Evolutionary conservation across 2,797 vertebrate genomes (phyloP).

Genomic region (Enteromius treurensis): DNA sequence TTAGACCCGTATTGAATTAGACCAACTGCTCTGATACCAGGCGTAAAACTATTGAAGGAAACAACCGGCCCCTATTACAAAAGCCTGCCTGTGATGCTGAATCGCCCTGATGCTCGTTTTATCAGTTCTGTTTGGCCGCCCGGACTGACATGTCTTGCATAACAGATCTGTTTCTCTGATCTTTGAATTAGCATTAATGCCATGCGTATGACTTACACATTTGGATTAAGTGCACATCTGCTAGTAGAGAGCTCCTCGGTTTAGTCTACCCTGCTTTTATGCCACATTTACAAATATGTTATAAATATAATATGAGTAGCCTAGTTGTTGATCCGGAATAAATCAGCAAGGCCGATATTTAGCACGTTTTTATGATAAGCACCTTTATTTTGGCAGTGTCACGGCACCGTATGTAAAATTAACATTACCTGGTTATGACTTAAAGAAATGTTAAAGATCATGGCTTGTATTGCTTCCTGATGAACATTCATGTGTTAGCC

Average conservation of each 20-base stretch:
- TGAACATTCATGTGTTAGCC: not conserved
- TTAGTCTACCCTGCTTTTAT: not conserved
- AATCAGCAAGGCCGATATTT: not conserved
- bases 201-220: not conserved
- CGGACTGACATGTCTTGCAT: not conserved
- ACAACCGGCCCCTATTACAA: not conserved
- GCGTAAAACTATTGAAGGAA: not conserved
- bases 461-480: not conserved
- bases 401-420: too few species aligned
- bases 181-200: not conserved
- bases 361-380: not conserved
- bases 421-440: too few species aligned
- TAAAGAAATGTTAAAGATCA: not conserved
- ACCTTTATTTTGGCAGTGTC: not conserved
- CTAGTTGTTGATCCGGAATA: not conserved
- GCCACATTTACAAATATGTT: not conserved
- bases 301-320: not conserved
- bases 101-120: not conserved
- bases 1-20: not conserved
- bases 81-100: not conserved
- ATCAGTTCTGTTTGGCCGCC: too few species aligned
- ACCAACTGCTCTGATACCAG: not conserved
- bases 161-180: not conserved
- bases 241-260: not conserved
- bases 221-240: constrained; percentile 33